A percentile compares a stretch with the other conserved stretches of the same genome.
Conservation (phyloP, 2,113 vertebrate species). For the Cairina moschata region DNA sequence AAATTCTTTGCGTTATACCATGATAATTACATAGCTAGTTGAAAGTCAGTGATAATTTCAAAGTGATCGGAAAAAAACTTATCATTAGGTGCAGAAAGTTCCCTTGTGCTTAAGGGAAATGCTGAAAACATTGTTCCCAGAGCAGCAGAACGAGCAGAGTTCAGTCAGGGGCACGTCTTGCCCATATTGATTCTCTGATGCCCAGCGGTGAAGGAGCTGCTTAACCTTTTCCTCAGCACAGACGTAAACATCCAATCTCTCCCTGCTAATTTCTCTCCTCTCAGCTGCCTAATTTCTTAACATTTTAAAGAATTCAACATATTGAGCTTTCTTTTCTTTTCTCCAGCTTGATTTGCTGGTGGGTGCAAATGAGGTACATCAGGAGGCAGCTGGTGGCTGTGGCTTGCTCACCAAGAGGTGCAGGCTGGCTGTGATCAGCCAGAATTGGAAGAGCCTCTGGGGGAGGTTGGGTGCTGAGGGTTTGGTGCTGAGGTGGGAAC, state of each 20-base stretch:
- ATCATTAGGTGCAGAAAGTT: not conserved
- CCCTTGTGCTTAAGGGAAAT: not conserved
- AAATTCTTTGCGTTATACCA: not conserved
- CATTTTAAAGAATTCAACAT: not conserved
- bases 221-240: not conserved
- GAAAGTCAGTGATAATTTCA: not conserved
- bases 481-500: too few relatives aligned
- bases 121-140: not conserved
- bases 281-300: not conserved
- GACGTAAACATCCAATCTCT: not conserved
- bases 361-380: not conserved
- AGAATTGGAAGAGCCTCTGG: not conserved
- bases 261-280: not conserved
- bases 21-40: not conserved
- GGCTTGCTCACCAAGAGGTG: not conserved
- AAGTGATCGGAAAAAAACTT: not conserved
- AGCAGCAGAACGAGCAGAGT: not conserved
- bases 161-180: not conserved
- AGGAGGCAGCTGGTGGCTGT: not conserved
- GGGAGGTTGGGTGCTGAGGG: not conserved
- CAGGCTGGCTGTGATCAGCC: not conserved
- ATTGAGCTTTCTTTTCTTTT: not conserved
- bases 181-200: not conserved
- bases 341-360: not conserved
- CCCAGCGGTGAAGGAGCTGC: not conserved